phyloP scores from a whole-genome alignment of 1,140 invertebrate genomes.

The Zaprionus africanus region DNA sequence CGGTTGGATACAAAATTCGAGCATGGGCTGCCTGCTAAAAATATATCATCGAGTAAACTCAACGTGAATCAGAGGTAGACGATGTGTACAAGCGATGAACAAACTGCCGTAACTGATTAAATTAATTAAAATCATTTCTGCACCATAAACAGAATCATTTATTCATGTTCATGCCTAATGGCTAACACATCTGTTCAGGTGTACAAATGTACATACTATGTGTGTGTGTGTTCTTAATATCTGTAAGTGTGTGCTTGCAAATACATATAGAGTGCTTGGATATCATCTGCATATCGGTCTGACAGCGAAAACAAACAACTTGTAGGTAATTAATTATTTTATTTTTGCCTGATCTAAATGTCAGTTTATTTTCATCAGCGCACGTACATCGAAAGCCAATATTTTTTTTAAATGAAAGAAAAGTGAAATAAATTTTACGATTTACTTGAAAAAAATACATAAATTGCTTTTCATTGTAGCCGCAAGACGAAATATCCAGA shows the following conservation, averaged over 20 bases:
- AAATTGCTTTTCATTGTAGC: slow-evolving; percentile 68
- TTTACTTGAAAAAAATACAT: slow-evolving; percentile 68
- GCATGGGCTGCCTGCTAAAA: slow-evolving; percentile 47
- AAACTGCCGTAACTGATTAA: slow-evolving; percentile 79
- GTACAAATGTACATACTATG: slow-evolving; percentile 28
- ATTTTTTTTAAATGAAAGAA: slow-evolving; percentile 62
- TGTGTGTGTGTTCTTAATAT: slow-evolving; percentile 8
- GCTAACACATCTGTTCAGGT: slow-evolving; percentile 27
- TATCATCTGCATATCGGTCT: slow-evolving; percentile 19
- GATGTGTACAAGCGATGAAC: slow-evolving; percentile 45
- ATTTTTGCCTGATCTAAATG: slow-evolving; percentile 58
- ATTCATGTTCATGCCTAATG: slow-evolving; percentile 66
- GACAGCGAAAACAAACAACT: slow-evolving; percentile 45
- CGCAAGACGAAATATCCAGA: slow-evolving; percentile 62
- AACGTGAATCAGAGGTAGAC: slow-evolving; percentile 46
- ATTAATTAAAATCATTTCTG: slow-evolving; percentile 79
- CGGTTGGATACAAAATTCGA: slow-evolving; percentile 42
- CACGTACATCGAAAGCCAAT: slow-evolving; percentile 50
- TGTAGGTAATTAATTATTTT: slow-evolving; percentile 73
- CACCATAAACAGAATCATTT: slow-evolving; percentile 79
- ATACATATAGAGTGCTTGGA: slow-evolving; percentile 25
- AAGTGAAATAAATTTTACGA: slow-evolving; percentile 77
- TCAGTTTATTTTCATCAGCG: slow-evolving; percentile 54
- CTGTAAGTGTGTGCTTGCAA: slow-evolving; percentile 19
- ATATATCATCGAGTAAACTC: slow-evolving; percentile 38